Conservation (phyloP, 2,113 vertebrate species). For the Atrichornis clamosus region DNA sequence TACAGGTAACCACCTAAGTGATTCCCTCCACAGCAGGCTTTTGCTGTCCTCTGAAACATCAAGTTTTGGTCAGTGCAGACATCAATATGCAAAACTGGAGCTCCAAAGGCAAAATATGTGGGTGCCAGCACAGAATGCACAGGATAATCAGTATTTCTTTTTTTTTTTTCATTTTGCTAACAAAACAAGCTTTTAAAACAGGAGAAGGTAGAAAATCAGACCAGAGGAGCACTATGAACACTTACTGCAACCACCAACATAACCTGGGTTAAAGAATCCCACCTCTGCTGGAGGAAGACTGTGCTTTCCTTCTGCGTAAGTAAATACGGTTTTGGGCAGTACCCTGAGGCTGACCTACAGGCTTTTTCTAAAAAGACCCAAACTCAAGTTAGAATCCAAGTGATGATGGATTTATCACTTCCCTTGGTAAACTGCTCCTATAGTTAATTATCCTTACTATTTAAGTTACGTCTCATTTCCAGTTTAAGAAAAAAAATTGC, state of each 20-base stretch:
- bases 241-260: neutral
- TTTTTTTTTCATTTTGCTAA: neutral
- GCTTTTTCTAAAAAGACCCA: neutral
- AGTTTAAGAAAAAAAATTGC: neutral
- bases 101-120: neutral
- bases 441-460: constrained; percentile 55
- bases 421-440: constrained; percentile 33
- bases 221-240: neutral
- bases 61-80: neutral
- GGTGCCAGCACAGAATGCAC: rapidly evolving
- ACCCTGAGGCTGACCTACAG: neutral
- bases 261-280: neutral
- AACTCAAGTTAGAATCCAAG: neutral
- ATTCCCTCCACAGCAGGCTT: neutral
- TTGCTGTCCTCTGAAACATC: neutral
- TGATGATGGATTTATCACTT: constrained; percentile 56
- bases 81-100: neutral
- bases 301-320: neutral
- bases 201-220: neutral
- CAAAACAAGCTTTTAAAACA: neutral
- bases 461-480: constrained; percentile 57
- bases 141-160: neutral
- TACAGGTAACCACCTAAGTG: neutral
- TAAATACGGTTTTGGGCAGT: neutral
- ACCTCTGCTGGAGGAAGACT: neutral